phyloP scores from a whole-genome alignment of 1,140 invertebrate genomes.

The Cryptotermes secundus region DNA sequence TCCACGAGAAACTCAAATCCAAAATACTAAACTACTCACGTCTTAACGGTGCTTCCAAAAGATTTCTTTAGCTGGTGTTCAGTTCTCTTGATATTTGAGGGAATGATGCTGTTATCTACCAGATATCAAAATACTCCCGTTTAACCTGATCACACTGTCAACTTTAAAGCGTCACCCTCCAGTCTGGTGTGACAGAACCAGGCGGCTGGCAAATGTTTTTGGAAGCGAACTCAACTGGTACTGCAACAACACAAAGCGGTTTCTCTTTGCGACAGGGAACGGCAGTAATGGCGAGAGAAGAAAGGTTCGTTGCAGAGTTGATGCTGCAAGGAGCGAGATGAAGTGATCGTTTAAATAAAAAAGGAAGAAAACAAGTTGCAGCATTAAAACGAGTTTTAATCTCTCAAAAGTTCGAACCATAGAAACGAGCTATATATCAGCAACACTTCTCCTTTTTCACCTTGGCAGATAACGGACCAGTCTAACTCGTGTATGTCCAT shows the following conservation, averaged over 20 bases:
- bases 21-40: too few relatives aligned
- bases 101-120: too few relatives aligned
- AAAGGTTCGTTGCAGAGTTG: background rate
- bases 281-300: background rate
- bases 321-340: background rate
- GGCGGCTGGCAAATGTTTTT: background rate
- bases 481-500: background rate
- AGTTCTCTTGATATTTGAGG: too few relatives aligned
- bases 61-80: too few relatives aligned
- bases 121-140: background rate
- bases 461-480: constrained; percentile 16
- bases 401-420: background rate
- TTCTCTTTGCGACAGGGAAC: background rate
- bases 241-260: background rate
- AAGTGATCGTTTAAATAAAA: constrained; percentile 15
- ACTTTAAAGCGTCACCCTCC: background rate
- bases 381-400: background rate
- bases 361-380: constrained; percentile 2
- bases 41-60: too few relatives aligned
- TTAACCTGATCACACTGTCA: background rate
- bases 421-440: background rate
- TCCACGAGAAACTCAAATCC: too few relatives aligned
- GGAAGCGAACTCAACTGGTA: background rate
- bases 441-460: background rate
- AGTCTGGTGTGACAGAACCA: background rate